Base-by-base conservation (phyloP, 2,888 invertebrate genomes). In the Agrotis ipsilon region DNA sequence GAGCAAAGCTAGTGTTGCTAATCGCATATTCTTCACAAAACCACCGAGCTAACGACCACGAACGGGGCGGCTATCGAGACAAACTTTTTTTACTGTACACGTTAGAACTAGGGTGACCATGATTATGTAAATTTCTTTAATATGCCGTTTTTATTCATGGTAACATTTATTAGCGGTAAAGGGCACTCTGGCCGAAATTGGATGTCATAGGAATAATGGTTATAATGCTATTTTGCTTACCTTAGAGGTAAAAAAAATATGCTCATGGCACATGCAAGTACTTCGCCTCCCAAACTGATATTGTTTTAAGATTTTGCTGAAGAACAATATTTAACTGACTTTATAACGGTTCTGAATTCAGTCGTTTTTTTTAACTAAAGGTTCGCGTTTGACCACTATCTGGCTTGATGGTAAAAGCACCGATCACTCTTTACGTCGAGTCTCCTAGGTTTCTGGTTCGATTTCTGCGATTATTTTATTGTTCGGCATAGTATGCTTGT, bases 1-100 rank as follows among this genome's bases (percentile, higher is more conserved):
- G 16, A 60, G 45, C 45, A 57, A 64, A 75, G 51, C 69, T 43
- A 77, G 70, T 68, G 39, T 46, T 54, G 43, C 72, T 83, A 85
- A 85, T 83, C 68, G 60, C 59, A 86, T 84, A 80, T 82, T 71
- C 78, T 68, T 80, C 74, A 73, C 78, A 75, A 80, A 82, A 74
- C 76, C 54, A 18, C 68, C 66, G 9, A 75, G 70, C 80, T 83
- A 85, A 86, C 75, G 81, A 84, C 72, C 68, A 73, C 64, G 71
- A 66, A 75, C 73, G 66, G 70, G 78, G 48, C 63, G 64, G 78
- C 80, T 75, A 80, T 83, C 72, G 81, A 81, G 72, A 84, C 80
- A 75, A 85, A 86, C 74, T 77, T 82, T 85, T n/a, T 85, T 85
- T 84, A 78, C 76, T 48, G 66, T 78, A 70, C 75, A 75, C 76